Base-by-base conservation (phyloP, 2,113 vertebrate species). In the Cricetomys ansorgei region DNA sequence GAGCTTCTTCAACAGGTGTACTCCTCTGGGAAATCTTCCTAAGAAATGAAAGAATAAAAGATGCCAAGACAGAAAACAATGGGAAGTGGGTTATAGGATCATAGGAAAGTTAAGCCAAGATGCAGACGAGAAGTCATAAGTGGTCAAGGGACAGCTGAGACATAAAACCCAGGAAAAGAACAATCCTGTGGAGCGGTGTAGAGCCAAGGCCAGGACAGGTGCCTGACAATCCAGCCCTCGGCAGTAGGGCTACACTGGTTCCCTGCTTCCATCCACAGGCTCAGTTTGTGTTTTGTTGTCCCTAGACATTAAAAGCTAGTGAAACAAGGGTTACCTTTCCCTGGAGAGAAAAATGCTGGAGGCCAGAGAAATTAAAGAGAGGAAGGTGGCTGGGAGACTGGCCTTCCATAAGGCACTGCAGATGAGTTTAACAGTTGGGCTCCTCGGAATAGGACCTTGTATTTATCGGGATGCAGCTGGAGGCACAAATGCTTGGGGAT, bases 351-450 rank as follows among this genome's bases (percentile, higher is more conserved):
- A 88, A 84, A 73, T 94, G 73, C 64, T 75, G 65, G 93, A 97
- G 70, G 79, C 93, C 94, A 95, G 91, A 77, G 81, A 92, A 97
- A 97, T 90, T 62, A 79, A 97, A 97, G 89, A 97, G 79, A 89
- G 79, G 62, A 91, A 72, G 93, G 88, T 13, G 50, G 72, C 94
- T 45, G 92, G 72, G 89, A 0, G 86, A 96, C 92, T 77, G 84
- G 92, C 16, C 90, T 97, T 94, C 29, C 40, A 83, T 23, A 89
- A 96, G 94, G 89, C 67, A 77, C 89, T 96, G 87, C 67, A 98
- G 97, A 98, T 97, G 97, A 98, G 96, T 98, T 98, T 98, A 98
- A 48, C 98, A 98, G 96, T 95, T 88, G 94, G 43, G 59, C 80
- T 95, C 1, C 81, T 96, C 89, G 73, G 83, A 94, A 88, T 0